These are phyloP conservation scores for Oncopodura yosiiana DNA, from an alignment of 1,140 invertebrate genomes.

Conservation along the genomic window DNA sequence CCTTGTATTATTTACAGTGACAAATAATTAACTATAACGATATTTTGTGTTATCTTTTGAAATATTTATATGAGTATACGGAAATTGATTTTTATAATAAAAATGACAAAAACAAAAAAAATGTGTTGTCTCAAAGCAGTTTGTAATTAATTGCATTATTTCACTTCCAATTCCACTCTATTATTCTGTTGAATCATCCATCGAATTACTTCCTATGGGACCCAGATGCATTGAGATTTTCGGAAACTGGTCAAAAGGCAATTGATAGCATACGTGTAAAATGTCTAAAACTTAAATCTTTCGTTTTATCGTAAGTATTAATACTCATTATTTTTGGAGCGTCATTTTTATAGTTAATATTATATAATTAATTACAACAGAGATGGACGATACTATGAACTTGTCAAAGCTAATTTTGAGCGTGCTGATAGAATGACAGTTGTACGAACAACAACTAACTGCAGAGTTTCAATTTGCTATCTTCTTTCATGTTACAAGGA, in stretches of 20 bases:
- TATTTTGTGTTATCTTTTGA: too few relatives aligned
- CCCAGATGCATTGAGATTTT: conserved; percentile 93
- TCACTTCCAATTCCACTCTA: too few relatives aligned
- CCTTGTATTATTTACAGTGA: too few relatives aligned
- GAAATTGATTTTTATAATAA: too few relatives aligned
- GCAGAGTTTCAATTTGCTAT: conserved; percentile 80
- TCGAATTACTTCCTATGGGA: conserved; percentile 99
- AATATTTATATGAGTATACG: too few relatives aligned
- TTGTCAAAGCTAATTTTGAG: conserved; percentile 98
- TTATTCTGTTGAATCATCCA: too few relatives aligned
- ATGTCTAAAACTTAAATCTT: conserved; percentile 70
- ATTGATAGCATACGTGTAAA: conserved; percentile 83
- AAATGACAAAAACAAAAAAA: too few relatives aligned
- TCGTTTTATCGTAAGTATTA: conserved; percentile 67
- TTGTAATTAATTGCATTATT: too few relatives aligned
- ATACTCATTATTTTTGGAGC: not conserved
- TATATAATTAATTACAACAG: too few relatives aligned
- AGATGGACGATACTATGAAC: conserved; percentile 98
- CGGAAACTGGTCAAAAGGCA: conserved; percentile 96
- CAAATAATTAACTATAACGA: too few relatives aligned
- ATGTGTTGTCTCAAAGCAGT: too few relatives aligned
- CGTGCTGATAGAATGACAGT: conserved; percentile 91
- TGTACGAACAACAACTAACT: conserved; percentile 89
- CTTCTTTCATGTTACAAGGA: conserved; percentile 86
- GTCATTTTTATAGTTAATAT: too few relatives aligned